Evolutionary conservation across 2,113 vertebrate species (phyloP).

Genomic region (Elephas maximus): DNA sequence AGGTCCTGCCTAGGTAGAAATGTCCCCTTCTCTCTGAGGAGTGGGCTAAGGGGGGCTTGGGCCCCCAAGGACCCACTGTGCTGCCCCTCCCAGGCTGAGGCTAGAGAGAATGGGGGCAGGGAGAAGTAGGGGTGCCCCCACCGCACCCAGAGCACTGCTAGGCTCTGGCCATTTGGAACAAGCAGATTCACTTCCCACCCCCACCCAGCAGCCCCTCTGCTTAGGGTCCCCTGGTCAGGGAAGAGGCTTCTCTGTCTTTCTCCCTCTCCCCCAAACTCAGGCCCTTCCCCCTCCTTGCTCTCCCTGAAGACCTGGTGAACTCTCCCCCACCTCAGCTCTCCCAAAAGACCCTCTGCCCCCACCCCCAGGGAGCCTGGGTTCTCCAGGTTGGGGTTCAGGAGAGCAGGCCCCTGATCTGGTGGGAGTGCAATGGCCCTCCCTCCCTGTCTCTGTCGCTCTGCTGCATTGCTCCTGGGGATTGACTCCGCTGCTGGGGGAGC

Average conservation of each 20-base stretch:
- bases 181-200: not conserved
- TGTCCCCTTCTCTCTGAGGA: not conserved
- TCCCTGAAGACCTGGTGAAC: not conserved
- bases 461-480: conserved; percentile 52
- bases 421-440: not conserved
- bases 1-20: not conserved
- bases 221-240: not conserved
- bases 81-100: not conserved
- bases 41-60: not conserved
- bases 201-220: not conserved
- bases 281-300: not conserved
- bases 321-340: not conserved
- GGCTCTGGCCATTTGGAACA: not conserved
- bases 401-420: accelerated
- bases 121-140: not conserved
- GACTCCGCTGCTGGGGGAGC: conserved; percentile 11
- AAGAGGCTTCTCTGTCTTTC: not conserved
- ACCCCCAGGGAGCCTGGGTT: not conserved
- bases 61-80: not conserved
- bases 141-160: not conserved
- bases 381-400: not conserved
- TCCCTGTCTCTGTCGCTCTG: not conserved
- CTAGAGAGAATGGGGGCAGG: not conserved
- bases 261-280: not conserved
- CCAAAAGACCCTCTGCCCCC: not conserved